Evolutionary conservation across 2,797 vertebrate species (phyloP), one percentile per base, ranked within the genome.

Genomic region (Acomys russatus): DNA sequence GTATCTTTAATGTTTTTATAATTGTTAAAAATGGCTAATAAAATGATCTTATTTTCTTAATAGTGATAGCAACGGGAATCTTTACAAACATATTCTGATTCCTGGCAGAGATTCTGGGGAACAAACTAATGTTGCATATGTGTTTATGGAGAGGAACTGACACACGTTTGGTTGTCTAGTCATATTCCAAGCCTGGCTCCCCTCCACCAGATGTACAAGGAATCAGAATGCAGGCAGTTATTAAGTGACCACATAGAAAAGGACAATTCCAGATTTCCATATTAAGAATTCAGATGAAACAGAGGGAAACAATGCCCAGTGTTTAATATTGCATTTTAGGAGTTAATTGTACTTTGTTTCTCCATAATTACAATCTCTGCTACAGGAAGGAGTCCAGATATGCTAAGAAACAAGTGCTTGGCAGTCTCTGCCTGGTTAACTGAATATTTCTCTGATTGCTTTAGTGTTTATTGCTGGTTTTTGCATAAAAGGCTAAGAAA

Each of bases 401-500:
- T 80, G 90, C 83, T 64, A 49, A 71, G 66, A 92, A 92, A 68
- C 49, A 12, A 90, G 79, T 6, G 33, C 18, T 88, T 76, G 38
- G 20, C 44, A 30, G 38, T 44, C 44, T 44, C 4, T 44, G 44
- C 44, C 44, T 88, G 63, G 96, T 54, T 96, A 71, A 33, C 51
- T 89, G 86, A 92, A 64, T 33, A 61, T 30, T 94, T 86, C 70
- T 93, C 73, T 70, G 85, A 86, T 86, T 80, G 51, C 30, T 88
- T 83, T 88, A 66, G 91, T 28, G 22, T 80, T 38, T 30, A 68
- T 28, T 70, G 1, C 10, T 90, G 56, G 12, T 56, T 56, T 56
- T 85, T 38, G 30, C 18, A 82, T 90, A 38, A 83, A 95, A 92
- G 18, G 44, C 49, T 25, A 35, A 80, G 71, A 94, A 70, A 92